Evolutionary conservation across 2,797 vertebrate genomes (phyloP), one percentile per base, ranked within the genome.

Genomic region (Diplodus sargus): DNA sequence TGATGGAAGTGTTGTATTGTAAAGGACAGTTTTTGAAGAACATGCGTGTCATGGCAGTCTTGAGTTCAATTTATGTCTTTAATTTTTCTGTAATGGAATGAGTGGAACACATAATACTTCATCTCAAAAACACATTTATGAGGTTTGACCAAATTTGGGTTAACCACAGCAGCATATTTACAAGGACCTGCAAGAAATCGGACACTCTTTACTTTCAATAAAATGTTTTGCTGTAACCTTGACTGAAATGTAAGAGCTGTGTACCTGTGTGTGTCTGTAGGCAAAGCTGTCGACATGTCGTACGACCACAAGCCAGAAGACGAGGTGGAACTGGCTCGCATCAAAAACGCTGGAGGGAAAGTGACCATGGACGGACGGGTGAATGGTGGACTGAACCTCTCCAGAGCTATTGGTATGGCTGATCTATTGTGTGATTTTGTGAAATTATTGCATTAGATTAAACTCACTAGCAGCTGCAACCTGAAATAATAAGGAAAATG

Each of bases 271-370:
- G 10, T 65, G 25, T 17, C 51, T 72, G 23, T 23, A 94, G 93
- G 98, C 39, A 98, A 96, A 91, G 98, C 98, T 0, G 94, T 99
- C 0, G 98, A 99, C 88, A 99, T 99, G 98, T 99, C 98, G 0
- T 99, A 99, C 0, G 98, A 99, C 92, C 98, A 99, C 92, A 99
- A 99, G 86, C 98, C 98, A 0, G 98, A 99, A 88, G 98, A 99
- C 1, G 97, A 99, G 90, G 87, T 99, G 91, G 98, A 99, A 85
- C 94, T 99, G 64, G 95, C 97, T 79, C 95, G 98, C 77, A 99
- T 99, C 90, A 99, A 99, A 93, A 99, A 99, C 0, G 98, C 98
- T 3, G 98, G 98, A 0, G 98, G 98, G 62, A 99, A 99, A 82
- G 98, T 99, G 65, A 99, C 98, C 76, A 97, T 99, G 97, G 98